Percentiles rank a stretch among this genome's conserved stretches.
phyloP scores from a whole-genome alignment of 2,797 vertebrate species.

The Pipistrellus pipistrellus region DNA sequence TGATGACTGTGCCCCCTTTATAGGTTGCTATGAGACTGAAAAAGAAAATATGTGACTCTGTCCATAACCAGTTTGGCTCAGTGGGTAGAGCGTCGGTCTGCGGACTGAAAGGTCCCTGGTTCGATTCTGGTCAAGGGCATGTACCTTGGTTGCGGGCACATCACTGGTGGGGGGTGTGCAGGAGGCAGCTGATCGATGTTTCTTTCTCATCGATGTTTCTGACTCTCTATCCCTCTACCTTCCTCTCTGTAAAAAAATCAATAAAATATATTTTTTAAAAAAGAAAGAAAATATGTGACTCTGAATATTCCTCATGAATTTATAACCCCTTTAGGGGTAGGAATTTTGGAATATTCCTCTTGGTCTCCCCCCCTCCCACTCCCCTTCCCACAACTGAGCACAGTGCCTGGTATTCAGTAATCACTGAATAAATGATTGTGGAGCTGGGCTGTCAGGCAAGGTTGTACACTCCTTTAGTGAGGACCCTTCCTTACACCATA shows the following conservation, averaged over 20 bases:
- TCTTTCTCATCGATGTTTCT: too few species aligned
- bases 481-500: neutral
- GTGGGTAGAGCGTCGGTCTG: too few species aligned
- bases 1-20: neutral
- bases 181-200: too few species aligned
- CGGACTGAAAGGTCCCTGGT: too few species aligned
- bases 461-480: fast-evolving
- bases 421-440: neutral
- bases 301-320: neutral
- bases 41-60: neutral
- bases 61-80: too few species aligned
- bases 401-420: neutral
- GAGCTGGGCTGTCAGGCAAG: neutral
- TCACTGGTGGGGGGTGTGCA: too few species aligned
- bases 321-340: neutral
- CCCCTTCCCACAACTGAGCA: neutral
- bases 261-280: too few species aligned
- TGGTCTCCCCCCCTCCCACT: neutral
- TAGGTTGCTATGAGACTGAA: neutral
- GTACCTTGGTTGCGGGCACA: too few species aligned
- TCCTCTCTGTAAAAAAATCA: too few species aligned
- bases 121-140: too few species aligned
- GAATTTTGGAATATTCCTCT: neutral
- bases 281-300: neutral
- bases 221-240: too few species aligned